Percentiles rank a stretch among this genome's conserved stretches.
Conservation (phyloP, 2,113 vertebrate genomes). For the Athene cunicularia region DNA sequence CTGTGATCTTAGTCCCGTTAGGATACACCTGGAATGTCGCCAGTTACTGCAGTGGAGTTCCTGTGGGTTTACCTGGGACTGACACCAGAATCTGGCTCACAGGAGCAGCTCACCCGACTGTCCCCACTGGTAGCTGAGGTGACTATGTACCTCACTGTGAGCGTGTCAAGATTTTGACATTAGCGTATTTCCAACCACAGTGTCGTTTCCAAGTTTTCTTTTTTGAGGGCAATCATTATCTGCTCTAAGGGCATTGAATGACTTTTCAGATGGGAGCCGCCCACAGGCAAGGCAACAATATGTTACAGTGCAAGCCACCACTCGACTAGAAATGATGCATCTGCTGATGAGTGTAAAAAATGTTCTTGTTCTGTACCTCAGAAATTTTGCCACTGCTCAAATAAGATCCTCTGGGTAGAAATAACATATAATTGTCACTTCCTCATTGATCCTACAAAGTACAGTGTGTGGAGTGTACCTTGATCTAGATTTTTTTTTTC, state of each 20-base stretch:
- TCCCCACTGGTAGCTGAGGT: background rate
- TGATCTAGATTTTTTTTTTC: background rate
- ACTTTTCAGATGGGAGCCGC: background rate
- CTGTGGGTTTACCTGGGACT: background rate
- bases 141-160: background rate
- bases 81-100: background rate
- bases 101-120: background rate
- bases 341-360: background rate
- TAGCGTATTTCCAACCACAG: background rate
- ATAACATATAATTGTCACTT: background rate
- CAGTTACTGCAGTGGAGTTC: background rate
- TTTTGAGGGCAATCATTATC: background rate
- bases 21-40: background rate
- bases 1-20: background rate
- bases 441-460: background rate
- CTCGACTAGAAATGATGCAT: background rate
- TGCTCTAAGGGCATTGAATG: background rate
- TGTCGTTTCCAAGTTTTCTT: background rate
- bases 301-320: background rate
- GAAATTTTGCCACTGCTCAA: background rate
- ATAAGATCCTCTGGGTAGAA: background rate
- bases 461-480: background rate
- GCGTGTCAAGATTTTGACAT: background rate
- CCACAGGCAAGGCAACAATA: background rate
- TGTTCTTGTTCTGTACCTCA: background rate